These are phyloP conservation scores for Xiphophorus birchmanni DNA, from an alignment of 2,797 vertebrate species.

Conservation along the genomic window DNA sequence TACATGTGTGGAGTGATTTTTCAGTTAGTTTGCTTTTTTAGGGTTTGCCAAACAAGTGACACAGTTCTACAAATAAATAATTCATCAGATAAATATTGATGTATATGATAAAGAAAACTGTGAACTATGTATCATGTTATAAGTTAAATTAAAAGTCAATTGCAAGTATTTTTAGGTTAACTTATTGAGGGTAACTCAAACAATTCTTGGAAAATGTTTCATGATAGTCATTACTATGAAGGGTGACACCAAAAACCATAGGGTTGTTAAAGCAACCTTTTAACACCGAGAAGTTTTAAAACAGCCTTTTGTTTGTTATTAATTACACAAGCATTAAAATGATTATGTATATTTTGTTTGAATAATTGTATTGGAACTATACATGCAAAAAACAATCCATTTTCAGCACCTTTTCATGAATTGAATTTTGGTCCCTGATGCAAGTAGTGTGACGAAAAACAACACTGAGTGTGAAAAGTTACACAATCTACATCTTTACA, in stretches of 20 bases:
- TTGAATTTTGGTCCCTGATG: background rate
- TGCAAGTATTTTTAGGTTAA: background rate
- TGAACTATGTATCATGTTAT: background rate
- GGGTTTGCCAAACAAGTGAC: background rate
- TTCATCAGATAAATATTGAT: background rate
- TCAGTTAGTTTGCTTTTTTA: background rate
- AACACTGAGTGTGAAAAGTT: slow-evolving; percentile 24
- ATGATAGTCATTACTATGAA: no score
- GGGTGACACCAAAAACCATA: no score
- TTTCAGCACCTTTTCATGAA: background rate
- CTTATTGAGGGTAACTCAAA: background rate
- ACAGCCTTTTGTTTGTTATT: background rate
- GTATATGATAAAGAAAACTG: background rate
- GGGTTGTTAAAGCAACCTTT: background rate
- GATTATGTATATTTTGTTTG: background rate
- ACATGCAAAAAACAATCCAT: background rate
- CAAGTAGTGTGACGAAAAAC: background rate
- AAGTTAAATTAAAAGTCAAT: background rate
- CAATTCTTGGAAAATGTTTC: no score
- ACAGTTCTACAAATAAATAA: background rate
- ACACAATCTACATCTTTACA: slow-evolving; percentile 45
- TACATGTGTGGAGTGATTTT: slow-evolving; percentile 25
- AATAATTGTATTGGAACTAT: background rate
- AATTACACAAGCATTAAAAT: background rate
- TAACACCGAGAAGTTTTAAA: background rate